A percentile compares a stretch with the other conserved stretches of the same genome.
These are phyloP conservation scores for Megastigmus dorsalis DNA, from an alignment of 2,888 invertebrate genomes.

Conservation along the genomic window DNA sequence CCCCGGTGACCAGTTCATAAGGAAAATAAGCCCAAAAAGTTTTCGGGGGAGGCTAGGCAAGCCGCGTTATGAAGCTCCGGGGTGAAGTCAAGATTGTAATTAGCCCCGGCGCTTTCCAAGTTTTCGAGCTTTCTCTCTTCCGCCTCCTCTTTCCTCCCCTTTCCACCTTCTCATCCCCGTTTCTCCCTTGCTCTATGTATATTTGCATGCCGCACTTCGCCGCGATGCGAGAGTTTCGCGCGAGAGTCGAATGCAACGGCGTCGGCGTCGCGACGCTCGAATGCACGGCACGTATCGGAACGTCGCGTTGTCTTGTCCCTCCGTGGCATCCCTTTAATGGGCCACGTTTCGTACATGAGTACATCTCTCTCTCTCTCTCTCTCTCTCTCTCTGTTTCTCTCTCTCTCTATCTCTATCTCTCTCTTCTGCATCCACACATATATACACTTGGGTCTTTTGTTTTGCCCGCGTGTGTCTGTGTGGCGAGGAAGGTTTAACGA, in stretches of 20 bases:
- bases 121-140: constrained; percentile 66
- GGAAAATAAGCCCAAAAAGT: constrained; percentile 73
- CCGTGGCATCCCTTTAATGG: constrained; percentile 56
- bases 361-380: constrained; percentile 5
- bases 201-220: constrained; percentile 66
- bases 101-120: constrained; percentile 67
- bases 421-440: too few relatives aligned
- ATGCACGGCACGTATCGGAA: constrained; percentile 71
- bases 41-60: constrained; percentile 59
- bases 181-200: too few relatives aligned
- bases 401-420: too few relatives aligned
- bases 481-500: too few relatives aligned
- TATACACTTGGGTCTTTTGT: constrained; percentile 19
- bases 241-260: constrained; percentile 42
- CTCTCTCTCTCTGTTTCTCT: too few relatives aligned
- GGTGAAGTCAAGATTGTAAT: constrained; percentile 74
- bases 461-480: background rate
- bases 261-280: background rate
- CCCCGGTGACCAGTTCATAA: constrained; percentile 71
- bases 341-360: background rate
- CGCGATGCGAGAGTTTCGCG: too few relatives aligned
- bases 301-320: constrained; percentile 62
- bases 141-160: too few relatives aligned
- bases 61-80: constrained; percentile 71
- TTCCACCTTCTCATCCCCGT: too few relatives aligned